Evolutionary conservation across 2,888 invertebrate species (phyloP), one percentile per base, ranked within the genome.

Genomic region (Apantesis nais): DNA sequence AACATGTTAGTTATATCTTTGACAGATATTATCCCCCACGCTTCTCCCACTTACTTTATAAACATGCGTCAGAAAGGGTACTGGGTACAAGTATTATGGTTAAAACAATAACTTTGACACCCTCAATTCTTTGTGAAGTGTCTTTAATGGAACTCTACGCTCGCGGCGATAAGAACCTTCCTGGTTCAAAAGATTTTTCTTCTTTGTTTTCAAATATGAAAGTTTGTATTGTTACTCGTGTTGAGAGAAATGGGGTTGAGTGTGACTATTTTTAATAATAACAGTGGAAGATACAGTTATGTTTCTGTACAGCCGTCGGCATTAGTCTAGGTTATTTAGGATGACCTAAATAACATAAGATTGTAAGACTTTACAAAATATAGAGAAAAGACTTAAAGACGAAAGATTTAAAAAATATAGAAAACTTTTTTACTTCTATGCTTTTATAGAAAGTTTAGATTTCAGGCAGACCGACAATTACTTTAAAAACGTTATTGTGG

Each of bases 71-170:
- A 72, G 77, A 76, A 81, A 86, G 84, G 89, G 83, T 85, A 29
- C 89, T 83, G 78, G 78, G 79, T 83, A 41, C 66, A 63, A 69
- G 67, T 70, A 85, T 85, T 86, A 85, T 88, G 88, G 88, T 86
- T 81, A 80, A 82, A 85, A 86, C 83, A 83, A 87, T 87, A 87
- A 86, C 88, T 84, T 84, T 82, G 85, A 81, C 86, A 88, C 90
- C 88, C 92, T 92, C 89, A 84, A 93, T 92, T 90, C 89, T 88
- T 84, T 86, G 88, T 90, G 87, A 92, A 93, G 94, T 92, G 92
- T 90, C 89, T 89, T 88, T 92, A 93, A 93, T 92, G 92, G 90
- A 89, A 87, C 90, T 83, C 88, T 85, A 83, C 85, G 90, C 90
- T 85, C 83, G 81, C 85, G 87, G 90, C 89, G 88, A 89, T 88